Percentiles rank a stretch among this genome's conserved stretches.
These are phyloP conservation scores for Polyommatus icarus DNA, from an alignment of 2,888 invertebrate genomes.

Conservation along the genomic window DNA sequence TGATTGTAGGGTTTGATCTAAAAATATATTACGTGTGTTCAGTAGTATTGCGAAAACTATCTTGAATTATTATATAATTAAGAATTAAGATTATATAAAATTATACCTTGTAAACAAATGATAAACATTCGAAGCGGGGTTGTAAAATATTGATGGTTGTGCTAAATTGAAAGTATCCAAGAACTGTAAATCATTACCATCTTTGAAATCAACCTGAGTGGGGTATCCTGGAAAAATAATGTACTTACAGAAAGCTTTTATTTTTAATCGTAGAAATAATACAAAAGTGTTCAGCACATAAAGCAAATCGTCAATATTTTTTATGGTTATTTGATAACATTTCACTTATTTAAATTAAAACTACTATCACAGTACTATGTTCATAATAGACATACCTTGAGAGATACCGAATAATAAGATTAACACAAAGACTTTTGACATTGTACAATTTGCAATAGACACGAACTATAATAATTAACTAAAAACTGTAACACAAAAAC, in stretches of 20 bases:
- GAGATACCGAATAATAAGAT: neutral
- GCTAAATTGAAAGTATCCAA: neutral
- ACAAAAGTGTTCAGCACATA: no score
- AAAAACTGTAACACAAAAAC: neutral
- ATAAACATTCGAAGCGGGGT: slow-evolving; percentile 54
- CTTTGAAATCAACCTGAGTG: neutral
- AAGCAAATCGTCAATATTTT: no score
- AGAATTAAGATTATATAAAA: neutral
- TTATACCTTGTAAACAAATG: slow-evolving; percentile 62
- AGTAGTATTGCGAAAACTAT: neutral
- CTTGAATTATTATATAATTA: neutral
- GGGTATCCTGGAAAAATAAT: neutral
- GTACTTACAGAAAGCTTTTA: neutral
- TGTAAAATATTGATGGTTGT: slow-evolving; percentile 45
- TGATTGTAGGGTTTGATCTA: slow-evolving; percentile 55
- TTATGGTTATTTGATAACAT: no score
- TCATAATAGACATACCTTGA: neutral
- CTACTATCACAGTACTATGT: no score
- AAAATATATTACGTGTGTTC: slow-evolving; percentile 33
- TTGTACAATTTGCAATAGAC: neutral
- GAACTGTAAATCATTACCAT: neutral
- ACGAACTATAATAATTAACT: no score
- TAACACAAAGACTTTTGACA: neutral
- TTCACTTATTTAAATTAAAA: no score
- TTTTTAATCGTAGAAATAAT: no score